phyloP scores from a whole-genome alignment of 2,797 vertebrate genomes.

The Channa striata region DNA sequence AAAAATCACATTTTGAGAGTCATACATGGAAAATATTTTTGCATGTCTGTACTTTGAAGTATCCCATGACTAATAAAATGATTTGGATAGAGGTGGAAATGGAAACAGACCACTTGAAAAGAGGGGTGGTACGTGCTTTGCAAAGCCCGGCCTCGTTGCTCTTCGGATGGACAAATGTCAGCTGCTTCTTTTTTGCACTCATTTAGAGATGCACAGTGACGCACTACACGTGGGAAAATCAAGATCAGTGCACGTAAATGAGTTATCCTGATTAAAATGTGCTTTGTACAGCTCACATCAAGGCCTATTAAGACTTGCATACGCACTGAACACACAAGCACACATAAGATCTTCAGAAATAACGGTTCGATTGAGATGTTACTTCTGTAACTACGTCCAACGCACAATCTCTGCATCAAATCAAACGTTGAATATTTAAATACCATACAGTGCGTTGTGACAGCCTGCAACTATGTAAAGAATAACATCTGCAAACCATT shows the following conservation, averaged over 20 bases:
- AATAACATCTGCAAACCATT: conserved; percentile 75
- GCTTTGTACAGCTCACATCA: conserved; percentile 54
- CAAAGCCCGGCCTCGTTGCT: conserved; percentile 44
- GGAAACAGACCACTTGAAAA: conserved; percentile 62
- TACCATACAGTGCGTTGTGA: conserved; percentile 63
- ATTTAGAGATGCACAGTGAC: conserved; percentile 19
- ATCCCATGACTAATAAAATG: conserved; percentile 69
- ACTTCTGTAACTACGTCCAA: conserved; percentile 8
- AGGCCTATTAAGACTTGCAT: conserved; percentile 37
- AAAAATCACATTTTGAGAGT: conserved; percentile 63
- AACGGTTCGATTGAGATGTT: conserved; percentile 28
- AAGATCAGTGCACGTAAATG: conserved; percentile 48
- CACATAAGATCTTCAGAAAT: conserved; percentile 6
- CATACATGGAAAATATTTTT: conserved; percentile 64
- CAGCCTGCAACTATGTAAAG: conserved; percentile 65
- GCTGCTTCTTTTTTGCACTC: conserved; percentile 31
- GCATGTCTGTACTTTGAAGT: conserved; percentile 70
- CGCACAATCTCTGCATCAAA: conserved; percentile 37
- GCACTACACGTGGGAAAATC: conserved; percentile 12
- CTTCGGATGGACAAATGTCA: conserved; percentile 46
- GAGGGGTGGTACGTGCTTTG: conserved; percentile 48
- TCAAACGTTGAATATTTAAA: conserved; percentile 59
- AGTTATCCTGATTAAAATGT: conserved; percentile 57
- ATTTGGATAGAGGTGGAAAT: conserved; percentile 67
- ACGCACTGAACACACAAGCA: conserved; percentile 24